Conservation (phyloP, 2,113 vertebrate species). For the Coreoperca whiteheadi region DNA sequence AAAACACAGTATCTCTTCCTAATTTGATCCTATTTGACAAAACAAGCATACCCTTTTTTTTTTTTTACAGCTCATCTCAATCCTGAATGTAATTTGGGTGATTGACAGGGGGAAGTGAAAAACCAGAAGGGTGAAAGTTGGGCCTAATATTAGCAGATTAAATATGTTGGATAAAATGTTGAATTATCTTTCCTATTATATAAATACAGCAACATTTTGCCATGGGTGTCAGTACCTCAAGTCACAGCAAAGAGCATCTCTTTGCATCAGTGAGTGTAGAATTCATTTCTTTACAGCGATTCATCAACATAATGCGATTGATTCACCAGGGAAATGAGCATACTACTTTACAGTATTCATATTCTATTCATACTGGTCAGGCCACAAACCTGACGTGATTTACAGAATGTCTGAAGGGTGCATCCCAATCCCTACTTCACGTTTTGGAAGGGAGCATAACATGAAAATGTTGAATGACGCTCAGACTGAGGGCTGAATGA, state of each 20-base stretch:
- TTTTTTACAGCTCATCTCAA: not conserved
- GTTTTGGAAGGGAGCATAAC: not conserved
- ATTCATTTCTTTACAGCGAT: slow-evolving; percentile 1
- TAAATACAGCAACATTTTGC: not conserved
- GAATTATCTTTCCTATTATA: not conserved
- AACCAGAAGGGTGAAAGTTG: too few relatives aligned
- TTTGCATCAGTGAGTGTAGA: not conserved
- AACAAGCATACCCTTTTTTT: not conserved
- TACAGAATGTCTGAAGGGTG: not conserved
- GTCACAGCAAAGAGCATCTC: not conserved
- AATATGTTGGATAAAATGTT: not conserved
- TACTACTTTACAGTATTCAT: not conserved
- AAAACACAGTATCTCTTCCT: not conserved
- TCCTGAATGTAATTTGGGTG: not conserved
- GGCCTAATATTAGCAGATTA: not conserved
- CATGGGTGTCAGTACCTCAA: not conserved
- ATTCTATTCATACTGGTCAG: not conserved
- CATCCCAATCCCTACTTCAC: not conserved
- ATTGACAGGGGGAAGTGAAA: not conserved
- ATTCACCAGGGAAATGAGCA: not conserved
- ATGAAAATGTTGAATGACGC: not conserved
- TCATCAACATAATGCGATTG: not conserved
- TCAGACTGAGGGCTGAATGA: not conserved
- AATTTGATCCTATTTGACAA: not conserved
- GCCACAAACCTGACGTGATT: not conserved